Percentiles rank a stretch among this genome's conserved stretches.
These are phyloP conservation scores for Acrobasis repandana DNA, from an alignment of 2,888 invertebrate genomes.

Conservation along the genomic window DNA sequence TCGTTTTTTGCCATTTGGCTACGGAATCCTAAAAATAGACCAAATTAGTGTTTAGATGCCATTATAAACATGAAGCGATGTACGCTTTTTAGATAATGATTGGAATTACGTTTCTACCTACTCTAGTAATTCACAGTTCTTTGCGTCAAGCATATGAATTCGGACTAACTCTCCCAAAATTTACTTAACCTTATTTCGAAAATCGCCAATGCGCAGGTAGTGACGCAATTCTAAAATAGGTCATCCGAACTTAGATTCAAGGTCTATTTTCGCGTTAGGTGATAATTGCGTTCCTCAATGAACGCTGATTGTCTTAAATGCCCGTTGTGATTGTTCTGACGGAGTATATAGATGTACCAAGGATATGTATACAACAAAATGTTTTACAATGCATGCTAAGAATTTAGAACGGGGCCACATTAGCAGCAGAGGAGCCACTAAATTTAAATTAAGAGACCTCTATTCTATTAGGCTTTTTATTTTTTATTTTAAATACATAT, in stretches of 20 bases:
- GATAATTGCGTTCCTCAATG: conserved; percentile 61
- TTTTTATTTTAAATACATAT: no score
- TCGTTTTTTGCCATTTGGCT: no score
- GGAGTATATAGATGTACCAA: conserved; percentile 6
- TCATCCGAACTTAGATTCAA: conserved; percentile 25
- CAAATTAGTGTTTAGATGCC: no score
- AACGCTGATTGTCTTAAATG: conserved; percentile 57
- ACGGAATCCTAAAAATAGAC: no score
- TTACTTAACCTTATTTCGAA: conserved; percentile 1
- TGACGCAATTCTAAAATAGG: conserved; percentile 19
- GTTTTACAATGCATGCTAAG: conserved; percentile 4
- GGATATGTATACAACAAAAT: not conserved
- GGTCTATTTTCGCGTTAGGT: conserved; percentile 37
- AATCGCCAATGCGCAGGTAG: conserved; percentile 9
- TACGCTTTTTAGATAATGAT: no score
- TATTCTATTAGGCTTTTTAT: no score
- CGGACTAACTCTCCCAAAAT: conserved; percentile 1
- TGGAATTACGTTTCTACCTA: no score
- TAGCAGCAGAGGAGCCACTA: conserved; percentile 3
- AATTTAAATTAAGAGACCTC: not conserved
- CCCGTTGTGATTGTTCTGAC: conserved; percentile 28
- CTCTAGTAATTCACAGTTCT: no score
- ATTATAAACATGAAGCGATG: no score
- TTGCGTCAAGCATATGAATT: not conserved
- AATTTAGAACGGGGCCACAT: conserved; percentile 11